Base-by-base conservation (phyloP, 2,888 invertebrate genomes). In the Tolmerus cingulatus region DNA sequence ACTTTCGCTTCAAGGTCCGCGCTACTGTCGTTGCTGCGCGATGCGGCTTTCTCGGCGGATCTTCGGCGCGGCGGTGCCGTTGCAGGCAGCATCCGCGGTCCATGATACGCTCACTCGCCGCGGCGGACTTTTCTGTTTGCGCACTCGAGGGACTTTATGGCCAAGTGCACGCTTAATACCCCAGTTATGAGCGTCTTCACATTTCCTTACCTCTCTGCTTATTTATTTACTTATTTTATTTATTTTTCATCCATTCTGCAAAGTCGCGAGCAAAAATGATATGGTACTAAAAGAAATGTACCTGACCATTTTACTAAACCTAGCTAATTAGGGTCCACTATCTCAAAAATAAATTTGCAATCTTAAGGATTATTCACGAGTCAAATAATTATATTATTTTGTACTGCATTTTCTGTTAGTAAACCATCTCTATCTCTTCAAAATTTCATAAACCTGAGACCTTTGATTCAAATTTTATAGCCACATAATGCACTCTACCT, bases 1-100 rank as follows among this genome's bases (percentile, higher is more conserved):
- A 57, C 66, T 82, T 88, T 88, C 88, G 89, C 89, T 88, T 87
- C 84, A 88, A 88, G 88, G 82, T 34, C 89, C 87, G 88, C 88
- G 88, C 86, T 88, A 82, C 86, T 87, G 89, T 85, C 77, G 86
- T 74, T 86, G 19, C 51, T 51, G 82, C 19, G 34, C 5, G 55
- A 34, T 40, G 87, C 86, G 76, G 79, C 51, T 84, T 84, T 77
- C 87, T 74, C 30, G 46, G 74, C 16, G 66, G 79, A 78, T 81
- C 87, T 85, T 30, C 86, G 77, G 51, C 81, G 78, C 87, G 77
- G 79, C 19, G 66, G 66, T 66, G 23, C 66, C 66, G 27, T 66
- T 66, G 66, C 9, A 16, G 43, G 43, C 43, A 46, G 43, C 43
- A 46, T 46, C 43, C 43, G 5, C 12, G 66, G 19, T 9, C 87